A percentile compares a stretch with the other conserved stretches of the same genome.
phyloP scores from a whole-genome alignment of 1,140 invertebrate species.

The Monomorium pharaonis region DNA sequence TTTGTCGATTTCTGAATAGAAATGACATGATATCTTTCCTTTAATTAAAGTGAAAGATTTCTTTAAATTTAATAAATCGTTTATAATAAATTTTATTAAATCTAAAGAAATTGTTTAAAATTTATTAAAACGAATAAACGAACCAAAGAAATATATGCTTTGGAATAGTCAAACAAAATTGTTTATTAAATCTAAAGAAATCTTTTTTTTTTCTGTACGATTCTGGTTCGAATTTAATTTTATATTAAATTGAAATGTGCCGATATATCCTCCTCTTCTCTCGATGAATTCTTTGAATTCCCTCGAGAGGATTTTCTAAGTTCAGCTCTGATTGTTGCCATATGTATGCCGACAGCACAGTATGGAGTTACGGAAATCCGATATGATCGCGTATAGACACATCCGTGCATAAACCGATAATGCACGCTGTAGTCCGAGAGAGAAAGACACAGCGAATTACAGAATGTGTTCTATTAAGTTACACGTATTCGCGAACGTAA shows the following conservation, averaged over 20 bases:
- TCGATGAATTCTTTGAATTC: not conserved
- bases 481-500: not conserved
- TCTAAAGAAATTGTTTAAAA: no score
- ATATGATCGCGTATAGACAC: constrained; percentile 18
- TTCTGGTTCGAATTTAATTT: not conserved
- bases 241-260: not conserved
- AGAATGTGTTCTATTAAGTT: constrained; percentile 38
- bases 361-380: constrained; percentile 32
- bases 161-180: no score
- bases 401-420: not conserved
- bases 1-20: not conserved
- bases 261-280: not conserved
- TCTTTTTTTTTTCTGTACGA: no score
- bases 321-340: not conserved
- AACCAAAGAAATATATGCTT: no score
- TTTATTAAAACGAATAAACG: no score
- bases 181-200: no score
- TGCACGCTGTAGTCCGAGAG: constrained; percentile 8
- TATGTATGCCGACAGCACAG: not conserved
- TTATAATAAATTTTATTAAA: no score
- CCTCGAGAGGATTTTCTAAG: not conserved
- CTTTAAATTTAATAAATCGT: no score
- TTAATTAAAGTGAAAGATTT: not conserved
- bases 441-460: no score
- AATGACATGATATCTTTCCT: not conserved